These are phyloP conservation scores for Dinomys branickii DNA, from an alignment of 2,113 vertebrate species.

Conservation along the genomic window DNA sequence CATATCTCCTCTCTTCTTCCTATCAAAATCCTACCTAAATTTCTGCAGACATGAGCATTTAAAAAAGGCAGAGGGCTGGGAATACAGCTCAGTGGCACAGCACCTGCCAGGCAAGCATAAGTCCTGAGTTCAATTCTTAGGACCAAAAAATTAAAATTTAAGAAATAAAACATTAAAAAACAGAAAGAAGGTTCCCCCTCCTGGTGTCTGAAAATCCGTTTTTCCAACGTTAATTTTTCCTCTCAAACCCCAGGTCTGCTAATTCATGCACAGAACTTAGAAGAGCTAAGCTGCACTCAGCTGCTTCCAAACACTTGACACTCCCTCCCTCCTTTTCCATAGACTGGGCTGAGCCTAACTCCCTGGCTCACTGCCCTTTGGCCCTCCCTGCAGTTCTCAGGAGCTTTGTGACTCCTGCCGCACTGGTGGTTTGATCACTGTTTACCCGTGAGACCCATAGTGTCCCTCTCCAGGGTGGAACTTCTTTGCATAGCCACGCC, in stretches of 20 bases:
- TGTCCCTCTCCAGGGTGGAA: not conserved
- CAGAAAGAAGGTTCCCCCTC: not conserved
- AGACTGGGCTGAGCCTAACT: not conserved
- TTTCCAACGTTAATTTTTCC: not conserved
- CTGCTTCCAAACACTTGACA: not conserved
- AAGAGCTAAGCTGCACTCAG: not conserved
- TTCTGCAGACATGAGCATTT: not conserved
- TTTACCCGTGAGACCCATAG: constrained; percentile 10
- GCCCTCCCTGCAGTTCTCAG: not conserved
- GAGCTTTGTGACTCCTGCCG: not conserved
- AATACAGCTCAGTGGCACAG: too few species aligned
- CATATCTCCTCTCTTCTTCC: constrained; percentile 8
- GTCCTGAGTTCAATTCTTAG: too few species aligned
- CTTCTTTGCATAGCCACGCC: constrained; percentile 60
- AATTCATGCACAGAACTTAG: constrained; percentile 22
- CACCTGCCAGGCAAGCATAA: too few species aligned
- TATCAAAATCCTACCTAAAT: not conserved
- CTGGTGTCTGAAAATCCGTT: not conserved
- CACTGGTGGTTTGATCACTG: not conserved
- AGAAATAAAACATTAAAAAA: not conserved
- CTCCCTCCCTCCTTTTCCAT: not conserved
- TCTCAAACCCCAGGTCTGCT: not conserved
- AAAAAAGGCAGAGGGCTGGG: too few species aligned
- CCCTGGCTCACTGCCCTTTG: not conserved
- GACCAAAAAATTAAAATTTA: too few species aligned